These are phyloP conservation scores for Amiota communis DNA, from an alignment of 2,888 invertebrate species.

Conservation along the genomic window DNA sequence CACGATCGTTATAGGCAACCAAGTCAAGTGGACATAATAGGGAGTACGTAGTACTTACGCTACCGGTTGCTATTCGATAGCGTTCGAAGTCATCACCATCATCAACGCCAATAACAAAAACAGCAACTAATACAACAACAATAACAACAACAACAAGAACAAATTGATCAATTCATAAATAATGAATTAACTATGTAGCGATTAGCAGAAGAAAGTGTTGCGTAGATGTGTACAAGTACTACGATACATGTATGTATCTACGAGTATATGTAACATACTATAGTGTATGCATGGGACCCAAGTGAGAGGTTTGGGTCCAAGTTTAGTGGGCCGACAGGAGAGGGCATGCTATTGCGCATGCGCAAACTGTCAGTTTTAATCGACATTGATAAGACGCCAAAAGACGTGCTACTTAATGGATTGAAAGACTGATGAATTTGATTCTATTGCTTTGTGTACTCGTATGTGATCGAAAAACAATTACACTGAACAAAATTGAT, in stretches of 20 bases:
- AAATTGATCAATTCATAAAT: constrained; percentile 69
- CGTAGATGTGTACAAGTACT: constrained; percentile 25
- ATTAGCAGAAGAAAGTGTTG: constrained; percentile 64
- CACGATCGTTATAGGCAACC: constrained; percentile 38
- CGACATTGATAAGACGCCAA: constrained; percentile 54
- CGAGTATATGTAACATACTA: no score
- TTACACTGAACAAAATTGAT: constrained; percentile 11
- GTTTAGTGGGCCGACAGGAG: constrained; percentile 43
- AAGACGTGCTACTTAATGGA: constrained; percentile 33
- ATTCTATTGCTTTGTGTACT: not conserved
- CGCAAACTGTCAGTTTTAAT: constrained; percentile 60
- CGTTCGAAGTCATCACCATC: constrained; percentile 26
- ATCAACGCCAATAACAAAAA: constrained; percentile 8
- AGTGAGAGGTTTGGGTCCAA: not conserved
- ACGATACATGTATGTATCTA: no score
- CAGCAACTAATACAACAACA: constrained; percentile 33
- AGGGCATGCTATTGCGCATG: constrained; percentile 46
- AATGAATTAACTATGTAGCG: constrained; percentile 58
- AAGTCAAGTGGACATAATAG: constrained; percentile 48
- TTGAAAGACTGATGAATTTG: not conserved
- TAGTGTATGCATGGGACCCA: not conserved
- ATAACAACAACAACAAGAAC: constrained; percentile 43
- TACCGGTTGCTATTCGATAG: not conserved
- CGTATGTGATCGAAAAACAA: not conserved
- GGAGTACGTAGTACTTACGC: not conserved